Evolutionary conservation across 1,140 invertebrate species (phyloP), one percentile per base, ranked within the genome.

Genomic region (Psix sp.): DNA sequence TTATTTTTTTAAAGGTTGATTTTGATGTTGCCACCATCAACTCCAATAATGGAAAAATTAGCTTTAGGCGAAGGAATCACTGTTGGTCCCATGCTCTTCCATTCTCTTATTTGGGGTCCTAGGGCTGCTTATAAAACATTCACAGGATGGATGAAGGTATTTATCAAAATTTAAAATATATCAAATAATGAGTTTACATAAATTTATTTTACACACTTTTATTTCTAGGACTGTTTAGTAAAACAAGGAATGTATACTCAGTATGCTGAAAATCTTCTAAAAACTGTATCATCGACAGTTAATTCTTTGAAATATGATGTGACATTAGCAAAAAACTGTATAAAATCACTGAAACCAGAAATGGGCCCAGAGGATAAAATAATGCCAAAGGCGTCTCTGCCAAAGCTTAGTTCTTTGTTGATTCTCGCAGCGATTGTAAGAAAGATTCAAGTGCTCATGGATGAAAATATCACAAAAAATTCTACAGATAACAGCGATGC

Each of bases 191-290:
- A n/a, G n/a, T 21, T 24, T 51, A 35, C 36, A 36, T 21, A 46
- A 26, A 45, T 46, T 33, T 39, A 1, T 11, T 20, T 95, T 93
- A 93, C n/a, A n/a, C n/a, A 24, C 4, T 24, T 33, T 11, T 10
- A 5, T 2, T 86, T 90, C 15, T 88, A 94, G 89, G 94, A 96
- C 80, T 93, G 91, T 49, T 88, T 96, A n/a, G 93, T 95, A 3
- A 96, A 96, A 80, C 95, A 96, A 90, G 94, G 95, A 38, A 91
- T 96, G 89, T 95, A 93, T 51, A 93, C 92, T 0, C 92, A 93
- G 79, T 92, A 94, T 80, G 93, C 94, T 0, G 94, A 95, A 77
- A 91, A 91, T 70, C 85, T 95, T 31, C 79, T 96, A 13, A 91
- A 92, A 73, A 91, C 89, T 2, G 93, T 95, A 1, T 87, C 90